Evolutionary conservation across 2,113 vertebrate species (phyloP), one percentile per base, ranked within the genome.

Genomic region (Sceloporus tristichus): DNA sequence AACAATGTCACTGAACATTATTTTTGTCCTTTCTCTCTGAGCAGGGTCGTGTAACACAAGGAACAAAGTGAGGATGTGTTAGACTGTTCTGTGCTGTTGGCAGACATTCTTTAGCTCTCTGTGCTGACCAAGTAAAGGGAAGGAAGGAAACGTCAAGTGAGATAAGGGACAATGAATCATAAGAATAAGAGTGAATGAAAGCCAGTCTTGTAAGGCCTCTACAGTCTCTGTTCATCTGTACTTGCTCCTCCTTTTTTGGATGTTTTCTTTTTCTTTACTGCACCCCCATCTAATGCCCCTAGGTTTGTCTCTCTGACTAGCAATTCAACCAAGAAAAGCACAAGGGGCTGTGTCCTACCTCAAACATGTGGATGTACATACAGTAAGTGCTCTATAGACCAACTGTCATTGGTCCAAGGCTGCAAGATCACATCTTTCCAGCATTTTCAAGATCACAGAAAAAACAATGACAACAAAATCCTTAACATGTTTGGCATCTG

Each of bases 311-410:
- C 18, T 19, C 29, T 38, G n/a, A 40, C 56, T 5, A 14, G 70
- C 13, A 2, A 68, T 34, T 34, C 0, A 8, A 0, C 38, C 18
- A 5, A 40, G 38, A n/a, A 9, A 21, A 40, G 40, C 25, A 19
- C 48, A n/a, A 4, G 38, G 77, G 59, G 16, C 48, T 23, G n/a
- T 27, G 59, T n/a, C 77, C 70, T 56, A 97, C 96, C 95, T 97
- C 93, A 40, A 95, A 95, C 54, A 82, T 95, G 89, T 88, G 95
- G 91, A 97, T 92, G 65, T 95, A 95, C 2, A 85, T 34, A 34
- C 34, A 34, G 34, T 34, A 86, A 96, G 75, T 81, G 96, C 81
- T 97, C 94, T 56, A 97, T 94, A 54, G 95, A 96, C 3, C 90
- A 91, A 82, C 92, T 65, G 54, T 92, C 91, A 70, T 84, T 78